Conservation (phyloP, 2,113 vertebrate species). For the Phrynosoma blainvillii region DNA sequence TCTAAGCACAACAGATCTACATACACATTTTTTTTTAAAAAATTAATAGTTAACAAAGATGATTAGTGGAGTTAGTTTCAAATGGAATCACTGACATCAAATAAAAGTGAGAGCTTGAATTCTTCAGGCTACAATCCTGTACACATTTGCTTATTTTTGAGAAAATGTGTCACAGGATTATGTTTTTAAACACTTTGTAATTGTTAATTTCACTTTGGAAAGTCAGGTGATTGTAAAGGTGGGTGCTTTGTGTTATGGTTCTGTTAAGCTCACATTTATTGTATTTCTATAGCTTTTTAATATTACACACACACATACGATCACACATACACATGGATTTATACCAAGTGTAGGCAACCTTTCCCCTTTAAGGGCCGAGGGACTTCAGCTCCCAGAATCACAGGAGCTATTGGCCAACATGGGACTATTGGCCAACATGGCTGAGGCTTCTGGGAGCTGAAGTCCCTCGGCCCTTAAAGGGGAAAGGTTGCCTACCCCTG, state of each 20-base stretch:
- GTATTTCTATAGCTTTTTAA: no score
- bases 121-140: not conserved
- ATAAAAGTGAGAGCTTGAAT: not conserved
- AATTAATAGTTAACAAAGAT: not conserved
- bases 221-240: not conserved
- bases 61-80: not conserved
- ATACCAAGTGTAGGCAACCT: no score
- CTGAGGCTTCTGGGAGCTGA: no score
- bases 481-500: no score
- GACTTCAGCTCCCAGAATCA: no score
- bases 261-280: not conserved
- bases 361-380: no score
- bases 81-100: not conserved
- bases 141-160: not conserved
- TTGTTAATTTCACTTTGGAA: not conserved
- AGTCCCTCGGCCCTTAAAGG: no score
- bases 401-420: no score
- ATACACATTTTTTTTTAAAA: not conserved
- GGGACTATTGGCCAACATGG: no score
- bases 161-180: not conserved
- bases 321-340: no score
- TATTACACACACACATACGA: no score
- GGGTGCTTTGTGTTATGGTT: not conserved
- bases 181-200: not conserved
- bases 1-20: not conserved